These are phyloP conservation scores for Coilia nasus DNA, from an alignment of 2,797 vertebrate species.

Conservation along the genomic window DNA sequence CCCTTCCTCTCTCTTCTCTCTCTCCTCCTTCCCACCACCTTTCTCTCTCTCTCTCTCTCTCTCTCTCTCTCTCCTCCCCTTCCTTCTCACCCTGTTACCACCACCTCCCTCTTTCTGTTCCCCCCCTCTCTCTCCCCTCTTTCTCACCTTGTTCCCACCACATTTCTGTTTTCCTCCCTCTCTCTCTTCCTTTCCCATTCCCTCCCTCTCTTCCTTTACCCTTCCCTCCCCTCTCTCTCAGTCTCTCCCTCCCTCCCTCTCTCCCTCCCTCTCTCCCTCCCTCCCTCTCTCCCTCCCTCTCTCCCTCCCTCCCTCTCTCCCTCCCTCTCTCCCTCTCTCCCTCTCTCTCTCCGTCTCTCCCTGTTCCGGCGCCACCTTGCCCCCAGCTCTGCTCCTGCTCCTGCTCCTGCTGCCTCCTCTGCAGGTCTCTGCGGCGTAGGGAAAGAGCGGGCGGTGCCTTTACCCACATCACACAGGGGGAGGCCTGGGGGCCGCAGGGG, in stretches of 20 bases:
- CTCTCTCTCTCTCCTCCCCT: neutral
- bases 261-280: too few species aligned
- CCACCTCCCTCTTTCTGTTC: too few species aligned
- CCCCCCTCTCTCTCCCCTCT: too few species aligned
- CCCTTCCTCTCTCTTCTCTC: neutral
- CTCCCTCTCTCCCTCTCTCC: too few species aligned
- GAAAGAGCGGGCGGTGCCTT: neutral
- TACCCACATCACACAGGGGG: neutral
- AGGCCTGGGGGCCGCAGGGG: neutral
- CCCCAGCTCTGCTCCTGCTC: neutral
- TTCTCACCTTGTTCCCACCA: too few species aligned
- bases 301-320: neutral
- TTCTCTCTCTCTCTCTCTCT: slow-evolving; percentile 6
- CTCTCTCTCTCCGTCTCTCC: neutral
- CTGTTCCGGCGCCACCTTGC: too few species aligned
- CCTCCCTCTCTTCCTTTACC: too few species aligned
- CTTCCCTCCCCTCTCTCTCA: neutral
- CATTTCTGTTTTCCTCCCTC: too few species aligned
- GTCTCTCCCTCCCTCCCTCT: neutral
- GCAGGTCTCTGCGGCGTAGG: neutral
- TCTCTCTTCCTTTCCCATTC: neutral
- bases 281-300: too few species aligned
- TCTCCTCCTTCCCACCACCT: slow-evolving; percentile 26
- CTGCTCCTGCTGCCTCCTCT: too few species aligned
- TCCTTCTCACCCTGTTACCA: too few species aligned